Base-by-base conservation (phyloP, 2,797 vertebrate genomes). In the Sebastes hopkinsi region DNA sequence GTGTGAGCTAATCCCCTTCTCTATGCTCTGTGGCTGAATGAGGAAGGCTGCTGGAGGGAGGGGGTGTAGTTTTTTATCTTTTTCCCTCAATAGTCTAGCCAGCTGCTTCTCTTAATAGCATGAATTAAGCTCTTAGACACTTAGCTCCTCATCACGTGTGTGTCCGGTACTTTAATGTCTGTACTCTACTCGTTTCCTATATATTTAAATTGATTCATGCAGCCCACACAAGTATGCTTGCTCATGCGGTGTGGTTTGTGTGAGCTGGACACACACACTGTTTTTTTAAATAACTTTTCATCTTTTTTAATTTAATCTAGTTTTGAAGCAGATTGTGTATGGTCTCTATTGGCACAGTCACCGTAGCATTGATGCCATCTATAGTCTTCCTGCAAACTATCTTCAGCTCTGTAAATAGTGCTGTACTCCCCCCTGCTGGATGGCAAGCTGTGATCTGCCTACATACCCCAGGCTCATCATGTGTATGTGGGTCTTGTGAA, bases 1-100 rank as follows among this genome's bases (percentile, higher is more conserved):
- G 87, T 92, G 75, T 68, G 75, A 80, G 79, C 80, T 94, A 93
- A 94, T 94, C 90, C 91, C 56, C 20, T 80, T 88, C 80, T 90
- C 89, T 89, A 81, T 92, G 87, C 74, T 84, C 76, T 73, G 82
- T 79, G 87, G 75, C 80, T 92, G 85, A 92, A 92, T 91, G 87
- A 86, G 78, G 74, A 75, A 79, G 73, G 82, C 77, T 79, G 77
- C 67, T 67, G 67, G 46, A 75, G 83, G 66, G 67, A 68, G 73
- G 67, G 60, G 76, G 69, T n/a, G 18, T 42, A 23, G 29, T 67
- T 69, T 75, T 80, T 60, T 23, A 6, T 20, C n/a, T 23, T 54
- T 62, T 42, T 58, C 38, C 30, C 65, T 82, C 25, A 75, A 62
- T 72, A 75, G 85, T 82, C 83, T 75, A 67, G 77, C 81, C 81